Evolutionary conservation across 2,113 vertebrate species (phyloP), one percentile per base, ranked within the genome.

Genomic region (Plotosus lineatus): DNA sequence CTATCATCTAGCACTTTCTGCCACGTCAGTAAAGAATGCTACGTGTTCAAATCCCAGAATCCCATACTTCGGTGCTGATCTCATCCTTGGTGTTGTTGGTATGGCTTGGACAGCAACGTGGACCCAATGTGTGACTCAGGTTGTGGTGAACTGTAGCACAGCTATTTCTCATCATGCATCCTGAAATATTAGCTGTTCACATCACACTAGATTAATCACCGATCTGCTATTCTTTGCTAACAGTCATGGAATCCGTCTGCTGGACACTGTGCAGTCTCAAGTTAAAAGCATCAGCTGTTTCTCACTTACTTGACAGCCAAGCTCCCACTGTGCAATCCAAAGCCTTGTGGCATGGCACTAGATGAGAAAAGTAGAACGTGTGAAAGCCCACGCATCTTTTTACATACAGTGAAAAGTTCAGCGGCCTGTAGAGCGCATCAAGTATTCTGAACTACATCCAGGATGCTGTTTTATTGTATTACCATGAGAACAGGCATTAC

Each of bases 251-350:
- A 73, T 81, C 36, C 65, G 60, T 53, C 12, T n/a, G 38, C 73
- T 83, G 77, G 55, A 76, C 42, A 53, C 36, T 1, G 58, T 76
- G 51, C 65, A 60, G 63, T 71, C 73, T 84, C 73, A 36, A 63
- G 79, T 78, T 82, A 58, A 85, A 85, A 85, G 75, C 75, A 78
- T 58, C 75, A 71, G 56, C 79, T 78, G 79, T 60, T 84, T 81
- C 69, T 73, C 79, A 81, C 74, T 63, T 73, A 68, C 42, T 55
- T n/a, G 38, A 55, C 75, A 78, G 82, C 76, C 77, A 65, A 63
- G 46, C 53, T 74, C 66, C 58, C 75, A 23, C 44, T 72, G 51
- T 72, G 53, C 23, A 31, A 71, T 77, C 78, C 42, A 84, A 84
- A 72, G 74, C 65, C 48, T 12, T 75, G 77, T 69, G 72, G 68